A percentile compares a stretch with the other conserved stretches of the same genome.
Conservation (phyloP, 2,113 vertebrate genomes). For the Propithecus coquereli region DNA sequence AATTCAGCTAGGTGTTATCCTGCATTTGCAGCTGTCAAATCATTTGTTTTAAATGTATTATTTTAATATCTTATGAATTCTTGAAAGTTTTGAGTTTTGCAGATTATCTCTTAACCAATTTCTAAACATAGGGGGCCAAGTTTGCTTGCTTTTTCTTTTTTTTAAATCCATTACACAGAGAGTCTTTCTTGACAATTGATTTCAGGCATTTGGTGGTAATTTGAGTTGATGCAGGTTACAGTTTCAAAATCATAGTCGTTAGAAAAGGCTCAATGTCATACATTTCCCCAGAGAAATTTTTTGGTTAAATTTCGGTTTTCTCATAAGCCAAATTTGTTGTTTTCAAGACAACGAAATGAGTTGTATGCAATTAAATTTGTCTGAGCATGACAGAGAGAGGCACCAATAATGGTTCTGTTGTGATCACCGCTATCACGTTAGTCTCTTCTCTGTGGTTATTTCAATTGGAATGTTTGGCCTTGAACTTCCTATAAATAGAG, state of each 20-base stretch:
- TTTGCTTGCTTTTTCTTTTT: neutral
- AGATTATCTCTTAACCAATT: slow-evolving; percentile 73
- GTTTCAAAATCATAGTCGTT: slow-evolving; percentile 64
- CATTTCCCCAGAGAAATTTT: slow-evolving; percentile 47
- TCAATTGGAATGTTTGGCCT: slow-evolving; percentile 39
- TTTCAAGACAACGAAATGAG: slow-evolving; percentile 54
- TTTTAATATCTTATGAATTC: slow-evolving; percentile 78
- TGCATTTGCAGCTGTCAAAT: slow-evolving; percentile 86
- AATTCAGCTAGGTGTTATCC: slow-evolving; percentile 85
- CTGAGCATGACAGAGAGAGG: neutral
- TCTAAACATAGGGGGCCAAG: slow-evolving; percentile 68
- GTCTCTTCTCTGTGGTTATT: slow-evolving; percentile 16
- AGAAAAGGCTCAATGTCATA: slow-evolving; percentile 57
- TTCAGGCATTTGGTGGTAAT: slow-evolving; percentile 72
- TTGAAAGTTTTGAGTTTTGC: slow-evolving; percentile 79
- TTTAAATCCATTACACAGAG: slow-evolving; percentile 22
- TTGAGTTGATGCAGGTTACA: slow-evolving; percentile 54
- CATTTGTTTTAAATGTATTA: slow-evolving; percentile 81
- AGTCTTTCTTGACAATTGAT: slow-evolving; percentile 70
- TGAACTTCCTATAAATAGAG: slow-evolving; percentile 55
- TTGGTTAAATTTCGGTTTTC: slow-evolving; percentile 65
- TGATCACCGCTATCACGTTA: neutral
- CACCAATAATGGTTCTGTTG: neutral
- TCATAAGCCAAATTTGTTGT: slow-evolving; percentile 34
- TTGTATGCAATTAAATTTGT: neutral